Base-by-base conservation (phyloP, 1,140 invertebrate genomes). In the Leptinotarsa lineolata region DNA sequence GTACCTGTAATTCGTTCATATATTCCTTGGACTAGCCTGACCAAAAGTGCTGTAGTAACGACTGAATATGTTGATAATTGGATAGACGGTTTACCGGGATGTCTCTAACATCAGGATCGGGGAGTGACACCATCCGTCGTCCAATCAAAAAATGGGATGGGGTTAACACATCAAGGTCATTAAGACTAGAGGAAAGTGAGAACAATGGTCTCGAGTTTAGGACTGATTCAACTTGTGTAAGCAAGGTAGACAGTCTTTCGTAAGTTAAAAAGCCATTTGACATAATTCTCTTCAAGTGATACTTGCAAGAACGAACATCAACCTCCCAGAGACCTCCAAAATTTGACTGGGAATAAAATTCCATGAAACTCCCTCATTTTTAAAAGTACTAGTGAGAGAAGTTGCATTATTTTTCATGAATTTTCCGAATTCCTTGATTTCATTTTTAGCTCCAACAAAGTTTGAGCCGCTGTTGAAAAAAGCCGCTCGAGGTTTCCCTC, bases 341-440 rank as follows among this genome's bases (percentile, higher is more conserved):
- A 73, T 79, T 74, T 59, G 76, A 3, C 74, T 24, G 20, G 78
- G 76, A 20, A 78, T 73, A 24, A 78, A 76, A 20, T 72, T 39
- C 76, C 76, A 78, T 4, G 24, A 48, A 44, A 83, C 86, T 77
- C 86, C 83, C 70, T 86, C 84, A 13, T 46, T 46, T 6, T 46
- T 46, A 13, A 46, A 46, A 13, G 45, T 46, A 6, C 13, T 13
- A 5, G 5, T 46, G 5, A 46, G 13, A 46, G 5, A 6, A 46
- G 5, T 46, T 5, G 5, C 5, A 46, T 46, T 13, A 13, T 5
- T 46, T 46, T 46, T 5, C 5, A 46, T 5, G n/a, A 61, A 61
- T 63, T 11, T 70, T 78, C 2, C 13, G 4, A 48, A 13, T 16
- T 83, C 64, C 82, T 83, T 86, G 44, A 76, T 61, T 4, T 85